Percentiles rank a stretch among this genome's conserved stretches.
Conservation (phyloP, 2,113 vertebrate genomes). For the Pagrus major region DNA sequence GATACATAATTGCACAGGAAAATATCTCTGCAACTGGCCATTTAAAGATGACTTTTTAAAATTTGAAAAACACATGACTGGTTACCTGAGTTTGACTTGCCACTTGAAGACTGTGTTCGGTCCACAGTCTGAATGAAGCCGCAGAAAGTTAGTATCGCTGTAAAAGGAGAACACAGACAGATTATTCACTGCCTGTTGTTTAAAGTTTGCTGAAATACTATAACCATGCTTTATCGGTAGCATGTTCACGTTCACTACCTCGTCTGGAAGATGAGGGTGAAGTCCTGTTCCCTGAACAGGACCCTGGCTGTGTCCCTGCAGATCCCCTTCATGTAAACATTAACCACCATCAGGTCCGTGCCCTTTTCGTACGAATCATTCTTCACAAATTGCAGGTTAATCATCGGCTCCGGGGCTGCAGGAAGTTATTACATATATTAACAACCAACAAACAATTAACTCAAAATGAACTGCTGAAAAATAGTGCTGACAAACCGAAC, state of each 20-base stretch:
- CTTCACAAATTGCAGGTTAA: slow-evolving; percentile 92
- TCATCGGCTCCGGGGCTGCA: slow-evolving; percentile 90
- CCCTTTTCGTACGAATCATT: slow-evolving; percentile 98
- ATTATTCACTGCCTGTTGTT: neutral
- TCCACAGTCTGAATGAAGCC: slow-evolving; percentile 91
- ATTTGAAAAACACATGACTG: neutral
- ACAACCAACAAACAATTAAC: too few species aligned
- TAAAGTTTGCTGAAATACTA: neutral
- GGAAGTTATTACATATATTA: neutral
- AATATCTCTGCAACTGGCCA: neutral
- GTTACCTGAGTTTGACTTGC: slow-evolving; percentile 97
- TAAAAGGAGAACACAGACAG: slow-evolving; percentile 3
- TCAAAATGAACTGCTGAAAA: neutral
- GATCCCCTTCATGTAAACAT: slow-evolving; percentile 95
- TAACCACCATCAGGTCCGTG: slow-evolving; percentile 95
- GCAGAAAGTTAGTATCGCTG: slow-evolving; percentile 92
- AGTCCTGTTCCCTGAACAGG: slow-evolving; percentile 97
- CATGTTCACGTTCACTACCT: slow-evolving; percentile 80
- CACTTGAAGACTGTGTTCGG: slow-evolving; percentile 95
- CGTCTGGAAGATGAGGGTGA: slow-evolving; percentile 96
- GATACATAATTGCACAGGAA: neutral
- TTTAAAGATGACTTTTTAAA: neutral
- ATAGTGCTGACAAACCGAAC: neutral
- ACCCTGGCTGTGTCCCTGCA: slow-evolving; percentile 90
- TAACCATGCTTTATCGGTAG: rapidly evolving